Base-by-base conservation (phyloP, 1,140 invertebrate species). In the Pachypeltis micranthus region DNA sequence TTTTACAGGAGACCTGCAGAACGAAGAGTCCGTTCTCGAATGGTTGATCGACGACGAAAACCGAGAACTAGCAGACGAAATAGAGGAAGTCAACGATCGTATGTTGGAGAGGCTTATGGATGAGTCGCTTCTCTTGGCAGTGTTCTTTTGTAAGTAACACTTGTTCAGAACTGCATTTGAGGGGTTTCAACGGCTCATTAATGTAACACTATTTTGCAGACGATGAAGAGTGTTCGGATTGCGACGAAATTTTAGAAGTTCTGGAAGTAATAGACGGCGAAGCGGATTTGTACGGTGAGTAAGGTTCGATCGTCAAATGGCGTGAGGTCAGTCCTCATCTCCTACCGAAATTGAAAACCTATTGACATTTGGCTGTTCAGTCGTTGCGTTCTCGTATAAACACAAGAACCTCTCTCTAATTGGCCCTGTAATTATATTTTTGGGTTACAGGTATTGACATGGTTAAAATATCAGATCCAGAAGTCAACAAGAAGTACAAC, bases 31-130 rank as follows among this genome's bases (percentile, higher is more conserved):
- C 0, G 88, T 93, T 10, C 75, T 94, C 34, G 91, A 96, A 75
- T 96, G 92, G 92, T 75, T 96, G 0, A 88, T 91, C 63, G 92
- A 95, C 74, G 92, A 95, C 73, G 91, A 95, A 65, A 95, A 94
- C 74, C 80, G 93, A 16, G 92, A 95, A 78, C 72, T 95, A 64
- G 90, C 90, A 14, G 92, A 95, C 77, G 92, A 95, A 79, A 96
- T 96, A 69, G 92, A 95, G 77, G 86, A 87, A 51, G 90, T 95
- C 1, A 95, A 95, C 72, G 85, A 85, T 61, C 81, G 89, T 69
- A 95, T 96, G 92, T 75, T 95, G 61, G 87, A 91, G 67, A 82
- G 90, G 70, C 79, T 96, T 24, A 76, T 96, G 65, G 86, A 88
- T 25, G 88, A 93, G 72, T 93, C 91, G 12, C 87, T 90, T 59